phyloP scores from a whole-genome alignment of 2,888 invertebrate genomes.

The Sminthurides aquaticus region DNA sequence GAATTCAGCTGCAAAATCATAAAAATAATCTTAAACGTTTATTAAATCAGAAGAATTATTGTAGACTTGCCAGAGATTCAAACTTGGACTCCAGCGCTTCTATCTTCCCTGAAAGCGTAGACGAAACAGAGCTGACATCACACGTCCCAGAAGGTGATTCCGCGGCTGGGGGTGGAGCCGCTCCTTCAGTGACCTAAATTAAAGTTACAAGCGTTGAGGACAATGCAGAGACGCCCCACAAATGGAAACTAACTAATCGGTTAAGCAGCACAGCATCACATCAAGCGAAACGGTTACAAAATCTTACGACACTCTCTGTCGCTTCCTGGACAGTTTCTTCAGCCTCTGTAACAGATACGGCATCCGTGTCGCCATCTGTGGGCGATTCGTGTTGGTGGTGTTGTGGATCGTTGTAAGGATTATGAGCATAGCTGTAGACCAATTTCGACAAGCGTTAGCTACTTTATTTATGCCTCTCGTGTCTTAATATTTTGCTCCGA shows the following conservation, averaged over 20 bases:
- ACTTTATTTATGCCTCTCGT: too few relatives aligned
- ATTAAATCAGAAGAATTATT: too few relatives aligned
- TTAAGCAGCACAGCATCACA: too few relatives aligned
- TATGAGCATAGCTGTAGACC: not conserved
- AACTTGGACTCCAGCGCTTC: slow-evolving; percentile 10
- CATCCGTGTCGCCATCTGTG: not conserved
- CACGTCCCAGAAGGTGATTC: not conserved
- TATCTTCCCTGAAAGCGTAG: slow-evolving; percentile 8
- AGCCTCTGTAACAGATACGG: not conserved
- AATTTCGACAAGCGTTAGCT: too few relatives aligned
- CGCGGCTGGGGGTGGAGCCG: not conserved
- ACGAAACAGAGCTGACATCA: slow-evolving; percentile 9
- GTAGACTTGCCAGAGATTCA: slow-evolving; percentile 10
- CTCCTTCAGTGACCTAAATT: too few relatives aligned
- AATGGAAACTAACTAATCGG: too few relatives aligned
- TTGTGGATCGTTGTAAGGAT: not conserved
- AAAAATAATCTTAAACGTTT: too few relatives aligned
- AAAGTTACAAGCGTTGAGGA: too few relatives aligned
- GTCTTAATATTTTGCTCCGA: too few relatives aligned
- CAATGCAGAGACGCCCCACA: too few relatives aligned
- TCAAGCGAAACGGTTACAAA: too few relatives aligned
- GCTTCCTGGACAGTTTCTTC: not conserved
- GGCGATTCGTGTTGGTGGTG: not conserved
- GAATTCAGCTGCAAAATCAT: too few relatives aligned
- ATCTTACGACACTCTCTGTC: not conserved